Conservation (phyloP, 2,888 invertebrate genomes). For the Automeris io region DNA sequence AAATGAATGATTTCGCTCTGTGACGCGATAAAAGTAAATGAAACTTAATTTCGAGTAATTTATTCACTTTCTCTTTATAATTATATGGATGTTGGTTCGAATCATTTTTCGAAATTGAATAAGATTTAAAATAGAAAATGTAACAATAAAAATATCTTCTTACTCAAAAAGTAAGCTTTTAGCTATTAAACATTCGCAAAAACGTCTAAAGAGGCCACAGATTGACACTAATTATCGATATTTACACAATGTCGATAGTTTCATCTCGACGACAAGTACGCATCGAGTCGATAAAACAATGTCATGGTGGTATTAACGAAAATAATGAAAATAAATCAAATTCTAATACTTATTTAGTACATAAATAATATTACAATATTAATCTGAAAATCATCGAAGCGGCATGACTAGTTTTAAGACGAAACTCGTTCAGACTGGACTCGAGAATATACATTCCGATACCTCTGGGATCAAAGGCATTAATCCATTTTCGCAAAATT, state of each 20-base stretch:
- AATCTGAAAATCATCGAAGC: slow-evolving; percentile 26
- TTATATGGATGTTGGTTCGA: no score
- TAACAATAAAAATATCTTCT: no score
- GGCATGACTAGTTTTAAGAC: slow-evolving; percentile 40
- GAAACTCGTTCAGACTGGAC: slow-evolving; percentile 27
- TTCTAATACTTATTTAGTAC: not conserved
- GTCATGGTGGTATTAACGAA: not conserved
- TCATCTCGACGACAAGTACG: not conserved
- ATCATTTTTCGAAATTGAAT: no score
- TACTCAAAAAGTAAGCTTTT: no score
- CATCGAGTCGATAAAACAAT: not conserved
- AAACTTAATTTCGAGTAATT: no score
- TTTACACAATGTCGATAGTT: not conserved
- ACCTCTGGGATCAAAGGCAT: no score
- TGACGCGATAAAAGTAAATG: no score
- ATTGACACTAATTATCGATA: not conserved
- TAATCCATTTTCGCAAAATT: no score
- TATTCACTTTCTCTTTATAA: no score
- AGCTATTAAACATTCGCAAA: not conserved
- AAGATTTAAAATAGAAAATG: no score
- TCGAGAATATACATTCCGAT: not conserved
- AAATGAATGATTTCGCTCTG: no score
- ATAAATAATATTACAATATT: slow-evolving; percentile 6
- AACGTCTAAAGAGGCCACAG: not conserved
- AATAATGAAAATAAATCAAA: slow-evolving; percentile 3